Percentiles rank a stretch among this genome's conserved stretches.
phyloP scores from a whole-genome alignment of 2,797 vertebrate species.

The Pangasius djambal region DNA sequence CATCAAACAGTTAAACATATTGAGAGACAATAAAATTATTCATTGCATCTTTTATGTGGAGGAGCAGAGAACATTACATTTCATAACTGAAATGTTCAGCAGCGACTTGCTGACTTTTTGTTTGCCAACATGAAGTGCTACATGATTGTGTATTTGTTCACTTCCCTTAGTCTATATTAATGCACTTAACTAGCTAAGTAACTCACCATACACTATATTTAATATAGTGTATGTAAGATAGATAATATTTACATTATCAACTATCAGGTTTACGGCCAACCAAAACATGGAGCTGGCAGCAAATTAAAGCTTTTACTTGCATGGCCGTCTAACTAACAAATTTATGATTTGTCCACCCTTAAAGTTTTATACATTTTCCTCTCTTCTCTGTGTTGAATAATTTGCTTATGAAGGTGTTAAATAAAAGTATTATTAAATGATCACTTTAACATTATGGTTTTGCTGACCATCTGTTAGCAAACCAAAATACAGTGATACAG shows the following conservation, averaged over 20 bases:
- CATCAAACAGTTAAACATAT: background rate
- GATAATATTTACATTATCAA: background rate
- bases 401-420: background rate
- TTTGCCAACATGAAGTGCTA: background rate
- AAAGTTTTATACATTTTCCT: background rate
- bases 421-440: background rate
- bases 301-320: background rate
- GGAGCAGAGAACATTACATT: background rate
- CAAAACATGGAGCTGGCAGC: background rate
- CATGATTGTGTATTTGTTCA: background rate
- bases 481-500: background rate
- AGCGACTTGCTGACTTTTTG: background rate
- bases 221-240: no score
- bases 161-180: background rate
- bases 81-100: background rate
- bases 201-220: no score
- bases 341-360: background rate
- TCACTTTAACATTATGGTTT: background rate
- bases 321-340: background rate
- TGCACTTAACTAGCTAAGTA: background rate
- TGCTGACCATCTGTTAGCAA: background rate
- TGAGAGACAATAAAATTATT: background rate
- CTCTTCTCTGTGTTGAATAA: background rate
- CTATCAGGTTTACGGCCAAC: background rate
- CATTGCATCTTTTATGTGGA: background rate